Conservation (phyloP, 2,797 vertebrate species). For the Acipenser ruthenus region DNA sequence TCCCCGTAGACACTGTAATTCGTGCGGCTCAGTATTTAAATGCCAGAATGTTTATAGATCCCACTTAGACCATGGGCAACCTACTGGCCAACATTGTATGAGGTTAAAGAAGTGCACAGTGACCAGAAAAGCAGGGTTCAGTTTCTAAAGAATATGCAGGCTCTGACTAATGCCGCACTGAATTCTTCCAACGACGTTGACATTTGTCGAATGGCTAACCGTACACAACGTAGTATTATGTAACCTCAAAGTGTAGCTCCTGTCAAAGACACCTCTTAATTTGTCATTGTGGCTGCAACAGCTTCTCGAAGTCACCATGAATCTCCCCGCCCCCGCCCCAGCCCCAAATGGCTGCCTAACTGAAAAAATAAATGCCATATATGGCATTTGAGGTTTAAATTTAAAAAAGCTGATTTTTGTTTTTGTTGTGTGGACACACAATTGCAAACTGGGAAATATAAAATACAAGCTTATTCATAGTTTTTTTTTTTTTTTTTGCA, state of each 20-base stretch:
- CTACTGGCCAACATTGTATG: not conserved
- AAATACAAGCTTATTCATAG: too few relatives aligned
- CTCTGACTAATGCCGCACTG: slow-evolving; percentile 1
- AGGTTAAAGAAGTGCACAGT: not conserved
- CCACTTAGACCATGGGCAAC: not conserved
- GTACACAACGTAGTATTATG: not conserved
- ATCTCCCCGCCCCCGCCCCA: too few relatives aligned
- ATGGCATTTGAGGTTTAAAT: too few relatives aligned
- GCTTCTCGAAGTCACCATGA: too few relatives aligned
- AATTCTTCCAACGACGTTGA: not conserved
- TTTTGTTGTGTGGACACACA: too few relatives aligned
- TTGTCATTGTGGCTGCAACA: too few relatives aligned
- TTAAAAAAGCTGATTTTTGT: too few relatives aligned
- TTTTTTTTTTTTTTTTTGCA: too few relatives aligned
- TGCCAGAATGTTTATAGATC: too few relatives aligned
- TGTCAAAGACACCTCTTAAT: not conserved
- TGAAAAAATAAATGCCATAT: too few relatives aligned
- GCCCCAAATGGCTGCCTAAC: too few relatives aligned
- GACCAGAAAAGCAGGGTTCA: not conserved
- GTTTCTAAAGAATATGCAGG: not conserved
- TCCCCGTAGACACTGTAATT: not conserved
- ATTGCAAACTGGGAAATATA: too few relatives aligned
- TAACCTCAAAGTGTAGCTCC: slow-evolving; percentile 1
- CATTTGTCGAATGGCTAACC: not conserved
- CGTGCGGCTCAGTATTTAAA: not conserved